These are phyloP conservation scores for Prionchulus punctatus DNA, from an alignment of 2,888 invertebrate genomes.

Conservation along the genomic window DNA sequence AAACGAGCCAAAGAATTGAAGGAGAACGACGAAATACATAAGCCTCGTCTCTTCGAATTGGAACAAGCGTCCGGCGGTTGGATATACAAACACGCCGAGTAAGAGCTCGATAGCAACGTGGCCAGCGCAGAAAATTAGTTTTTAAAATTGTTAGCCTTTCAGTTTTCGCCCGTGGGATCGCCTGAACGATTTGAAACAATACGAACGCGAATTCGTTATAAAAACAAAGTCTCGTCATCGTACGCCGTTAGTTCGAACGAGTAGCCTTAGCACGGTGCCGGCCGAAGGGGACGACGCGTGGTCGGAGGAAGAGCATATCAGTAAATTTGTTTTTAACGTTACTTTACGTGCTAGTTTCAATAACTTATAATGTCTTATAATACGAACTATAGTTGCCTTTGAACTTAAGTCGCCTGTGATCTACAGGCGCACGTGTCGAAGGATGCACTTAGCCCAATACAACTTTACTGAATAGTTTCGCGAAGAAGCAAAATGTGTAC, in stretches of 20 bases:
- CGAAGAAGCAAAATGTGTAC: too few relatives aligned
- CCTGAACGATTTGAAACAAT: slow-evolving; percentile 66
- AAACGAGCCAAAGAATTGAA: slow-evolving; percentile 53
- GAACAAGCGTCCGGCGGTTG: slow-evolving; percentile 45
- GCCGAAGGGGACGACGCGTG: too few relatives aligned
- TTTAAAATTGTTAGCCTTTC: slow-evolving; percentile 14
- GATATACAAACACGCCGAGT: slow-evolving; percentile 59
- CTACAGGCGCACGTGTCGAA: too few relatives aligned
- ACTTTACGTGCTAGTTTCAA: too few relatives aligned
- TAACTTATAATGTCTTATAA: too few relatives aligned
- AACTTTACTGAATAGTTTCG: too few relatives aligned
- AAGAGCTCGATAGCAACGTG: slow-evolving; percentile 16
- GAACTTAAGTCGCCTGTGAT: too few relatives aligned
- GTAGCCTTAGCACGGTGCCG: slow-evolving; percentile 53
- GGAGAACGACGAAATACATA: slow-evolving; percentile 47
- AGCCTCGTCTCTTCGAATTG: slow-evolving; percentile 55
- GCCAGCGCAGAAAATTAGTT: background rate
- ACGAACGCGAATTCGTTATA: slow-evolving; percentile 62
- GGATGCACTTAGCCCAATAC: too few relatives aligned
- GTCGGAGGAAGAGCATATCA: too few relatives aligned
- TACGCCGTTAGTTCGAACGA: slow-evolving; percentile 54
- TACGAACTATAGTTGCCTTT: too few relatives aligned
- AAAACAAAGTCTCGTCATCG: slow-evolving; percentile 58
- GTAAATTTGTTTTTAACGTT: too few relatives aligned
- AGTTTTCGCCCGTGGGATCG: slow-evolving; percentile 68